Percentiles rank a stretch among this genome's conserved stretches.
Conservation (phyloP, 2,888 invertebrate genomes). For the Parnassius orleans region DNA sequence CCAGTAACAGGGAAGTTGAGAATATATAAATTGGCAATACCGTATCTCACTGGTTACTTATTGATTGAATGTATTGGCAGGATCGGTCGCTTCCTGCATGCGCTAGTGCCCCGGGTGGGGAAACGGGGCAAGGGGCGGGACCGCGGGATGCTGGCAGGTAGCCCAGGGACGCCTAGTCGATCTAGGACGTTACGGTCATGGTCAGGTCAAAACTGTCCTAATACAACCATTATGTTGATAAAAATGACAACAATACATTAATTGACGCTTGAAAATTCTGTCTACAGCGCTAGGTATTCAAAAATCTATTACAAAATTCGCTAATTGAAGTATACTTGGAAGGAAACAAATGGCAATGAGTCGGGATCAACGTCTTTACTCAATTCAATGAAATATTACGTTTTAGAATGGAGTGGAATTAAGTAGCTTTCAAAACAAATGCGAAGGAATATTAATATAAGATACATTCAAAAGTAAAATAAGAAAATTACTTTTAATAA, state of each 20-base stretch:
- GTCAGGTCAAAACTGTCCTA: conserved; percentile 43
- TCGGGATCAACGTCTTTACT: no score
- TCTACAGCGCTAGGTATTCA: no score
- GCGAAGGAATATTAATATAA: no score
- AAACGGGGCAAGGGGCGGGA: conserved; percentile 14
- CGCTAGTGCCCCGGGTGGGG: conserved; percentile 34
- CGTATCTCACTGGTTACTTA: conserved; percentile 29
- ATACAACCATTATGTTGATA: conserved; percentile 6
- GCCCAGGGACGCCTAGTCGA: conserved; percentile 71
- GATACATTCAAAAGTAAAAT: no score
- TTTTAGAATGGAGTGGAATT: no score
- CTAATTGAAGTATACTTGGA: no score
- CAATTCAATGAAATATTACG: no score
- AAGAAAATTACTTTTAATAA: no score
- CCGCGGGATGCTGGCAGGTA: conserved; percentile 48
- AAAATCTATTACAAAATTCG: no score
- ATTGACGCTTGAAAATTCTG: no score
- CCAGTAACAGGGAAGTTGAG: not conserved
- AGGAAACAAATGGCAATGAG: no score
- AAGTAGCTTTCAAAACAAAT: no score
- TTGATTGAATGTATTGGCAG: conserved; percentile 52
- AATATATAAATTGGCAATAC: conserved; percentile 2
- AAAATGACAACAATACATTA: not conserved
- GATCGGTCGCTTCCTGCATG: conserved; percentile 60
- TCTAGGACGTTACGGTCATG: conserved; percentile 67